Percentiles rank a stretch among this genome's conserved stretches.
phyloP scores from a whole-genome alignment of 2,888 invertebrate genomes.

The Exephanes ischioxanthus region DNA sequence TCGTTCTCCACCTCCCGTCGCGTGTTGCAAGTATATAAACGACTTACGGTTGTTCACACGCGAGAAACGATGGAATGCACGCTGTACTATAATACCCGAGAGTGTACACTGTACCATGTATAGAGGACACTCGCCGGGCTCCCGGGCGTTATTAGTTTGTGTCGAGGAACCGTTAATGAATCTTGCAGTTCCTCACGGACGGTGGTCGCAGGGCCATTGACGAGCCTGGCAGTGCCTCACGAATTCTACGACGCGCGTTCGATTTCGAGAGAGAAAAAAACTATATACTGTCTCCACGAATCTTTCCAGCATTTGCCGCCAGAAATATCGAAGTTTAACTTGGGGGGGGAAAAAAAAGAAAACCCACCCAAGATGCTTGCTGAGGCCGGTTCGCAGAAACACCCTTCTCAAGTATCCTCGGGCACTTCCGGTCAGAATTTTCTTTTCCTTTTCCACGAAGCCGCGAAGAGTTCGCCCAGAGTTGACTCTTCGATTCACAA shows the following conservation, averaged over 20 bases:
- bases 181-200: conserved; percentile 78
- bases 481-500: neutral
- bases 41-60: conserved; percentile 77
- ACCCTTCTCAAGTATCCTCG: conserved; percentile 52
- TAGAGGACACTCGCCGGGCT: conserved; percentile 4
- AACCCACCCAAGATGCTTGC: conserved; percentile 40
- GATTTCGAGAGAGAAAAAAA: conserved; percentile 38
- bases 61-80: conserved; percentile 75
- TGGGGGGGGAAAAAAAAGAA: conserved; percentile 48
- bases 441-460: conserved; percentile 29
- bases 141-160: conserved; percentile 67
- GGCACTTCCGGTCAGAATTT: conserved; percentile 31
- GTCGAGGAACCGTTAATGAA: conserved; percentile 82
- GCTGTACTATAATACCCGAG: conserved; percentile 36
- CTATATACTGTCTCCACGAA: conserved; percentile 32
- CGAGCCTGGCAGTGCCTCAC: neutral
- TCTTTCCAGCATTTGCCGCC: conserved; percentile 30
- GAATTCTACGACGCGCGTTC: neutral
- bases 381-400: conserved; percentile 24
- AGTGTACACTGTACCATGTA: neutral
- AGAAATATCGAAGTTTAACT: conserved; percentile 29
- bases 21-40: conserved; percentile 64
- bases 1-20: conserved; percentile 59
- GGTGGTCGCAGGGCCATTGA: neutral
- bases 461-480: conserved; percentile 4